Base-by-base conservation (phyloP, 1,140 invertebrate species). In the Trypoxylus dichotomus region DNA sequence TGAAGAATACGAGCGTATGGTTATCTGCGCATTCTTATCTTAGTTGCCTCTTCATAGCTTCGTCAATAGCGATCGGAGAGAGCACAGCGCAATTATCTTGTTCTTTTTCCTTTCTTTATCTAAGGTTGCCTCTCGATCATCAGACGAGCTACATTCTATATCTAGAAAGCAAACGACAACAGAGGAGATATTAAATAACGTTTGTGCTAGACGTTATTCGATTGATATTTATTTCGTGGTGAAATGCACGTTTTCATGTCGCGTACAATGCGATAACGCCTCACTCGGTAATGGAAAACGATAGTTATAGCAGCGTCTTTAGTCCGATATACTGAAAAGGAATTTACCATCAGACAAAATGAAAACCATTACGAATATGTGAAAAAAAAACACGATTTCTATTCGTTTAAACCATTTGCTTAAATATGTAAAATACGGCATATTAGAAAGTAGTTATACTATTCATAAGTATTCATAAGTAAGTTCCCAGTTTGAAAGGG, bases 11-110 rank as follows among this genome's bases (percentile, higher is more conserved):
- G 60, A 68, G 27, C 60, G 21, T 68, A 68, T 68, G 27, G 2
- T 68, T 68, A 68, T 68, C 60, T 68, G 60, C 21, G 24, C 60
- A n/a, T 29, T 68, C 60, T 68, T 68, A 68, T 68, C 60, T 68
- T 6, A 2, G 2, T 10, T 43, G 42, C 10, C 27, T 68, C 15
- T 68, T 68, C 27, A 68, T 68, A 15, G 24, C 60, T 68, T 29
- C 24, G 60, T 68, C 60, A 68, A 68, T 68, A 58, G 24, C 27
- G 21, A n/a, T 5, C 47, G 19, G 19, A 68, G 60, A 68, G 60
- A 68, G 60, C 19, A 68, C 19, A 10, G 24, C 21, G 60, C 24
- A 68, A 68, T 25, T 68, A 68, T 68, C 10, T 68, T 68, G 6
- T 27, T 8, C 60, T 29, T 68, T 68, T 68, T 10, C 21, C 13